Evolutionary conservation across 2,113 vertebrate species (phyloP).

Genomic region (Oryzias javanicus): DNA sequence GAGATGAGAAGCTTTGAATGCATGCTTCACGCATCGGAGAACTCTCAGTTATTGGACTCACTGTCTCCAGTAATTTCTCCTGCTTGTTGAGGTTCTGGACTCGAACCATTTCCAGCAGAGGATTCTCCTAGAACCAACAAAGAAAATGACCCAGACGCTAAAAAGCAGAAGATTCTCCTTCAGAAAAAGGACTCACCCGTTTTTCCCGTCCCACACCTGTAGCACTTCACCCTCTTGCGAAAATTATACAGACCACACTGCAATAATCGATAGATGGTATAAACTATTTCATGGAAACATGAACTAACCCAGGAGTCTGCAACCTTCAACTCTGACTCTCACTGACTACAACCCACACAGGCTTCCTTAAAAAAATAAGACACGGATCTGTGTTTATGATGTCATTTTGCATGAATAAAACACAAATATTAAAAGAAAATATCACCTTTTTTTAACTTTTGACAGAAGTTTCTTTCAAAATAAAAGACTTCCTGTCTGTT

Average conservation of each 20-base stretch:
- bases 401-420: too few relatives aligned
- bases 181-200: constrained; percentile 73
- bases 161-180: neutral
- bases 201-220: constrained; percentile 91
- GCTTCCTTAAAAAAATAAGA: too few relatives aligned
- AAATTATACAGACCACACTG: constrained; percentile 97
- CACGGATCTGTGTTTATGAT: too few relatives aligned
- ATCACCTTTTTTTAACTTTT: too few relatives aligned
- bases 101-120: constrained; percentile 76
- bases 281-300: constrained; percentile 1
- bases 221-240: constrained; percentile 93
- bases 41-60: constrained; percentile 70
- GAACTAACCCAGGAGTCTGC: neutral
- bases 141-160: neutral
- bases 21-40: neutral
- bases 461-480: too few relatives aligned
- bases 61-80: constrained; percentile 91
- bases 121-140: constrained; percentile 74
- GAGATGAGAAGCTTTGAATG: neutral
- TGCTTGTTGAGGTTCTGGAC: constrained; percentile 80
- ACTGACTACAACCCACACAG: too few relatives aligned
- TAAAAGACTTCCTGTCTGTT: too few relatives aligned
- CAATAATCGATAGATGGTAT: constrained; percentile 46
- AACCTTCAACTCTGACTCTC: too few relatives aligned
- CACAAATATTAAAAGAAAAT: too few relatives aligned